Conservation (phyloP, 1,140 invertebrate genomes). For the Drosophila tani region DNA sequence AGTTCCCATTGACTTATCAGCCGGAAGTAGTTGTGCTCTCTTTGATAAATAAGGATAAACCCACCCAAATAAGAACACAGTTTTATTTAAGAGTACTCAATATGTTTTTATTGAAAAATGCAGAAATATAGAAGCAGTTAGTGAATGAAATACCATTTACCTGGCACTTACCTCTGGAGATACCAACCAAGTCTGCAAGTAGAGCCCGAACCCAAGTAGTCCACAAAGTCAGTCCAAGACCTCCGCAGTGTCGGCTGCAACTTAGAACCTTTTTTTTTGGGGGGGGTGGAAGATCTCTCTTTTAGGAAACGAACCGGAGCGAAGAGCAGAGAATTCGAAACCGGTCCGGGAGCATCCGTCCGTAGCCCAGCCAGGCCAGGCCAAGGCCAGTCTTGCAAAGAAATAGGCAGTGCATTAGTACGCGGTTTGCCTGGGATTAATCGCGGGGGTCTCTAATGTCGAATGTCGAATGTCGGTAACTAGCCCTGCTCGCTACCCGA, state of each 20-base stretch:
- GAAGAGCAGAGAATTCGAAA: constrained; percentile 31
- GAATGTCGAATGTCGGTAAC: constrained; percentile 16
- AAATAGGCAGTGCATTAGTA: constrained; percentile 79
- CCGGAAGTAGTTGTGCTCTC: no score
- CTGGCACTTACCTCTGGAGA: constrained; percentile 28
- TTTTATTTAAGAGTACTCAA: neutral
- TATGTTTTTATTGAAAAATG: constrained; percentile 23
- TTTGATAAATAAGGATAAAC: no score
- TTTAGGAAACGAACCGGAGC: constrained; percentile 28
- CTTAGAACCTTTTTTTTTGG: constrained; percentile 11
- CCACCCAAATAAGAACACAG: constrained; percentile 1
- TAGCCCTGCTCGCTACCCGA: constrained; percentile 40
- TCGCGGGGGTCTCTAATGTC: constrained; percentile 31
- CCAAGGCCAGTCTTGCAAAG: constrained; percentile 76
- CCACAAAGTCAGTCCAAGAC: constrained; percentile 16
- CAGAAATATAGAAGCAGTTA: constrained; percentile 1
- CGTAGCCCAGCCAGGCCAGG: constrained; percentile 61
- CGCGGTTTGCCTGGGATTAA: constrained; percentile 37
- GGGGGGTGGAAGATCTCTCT: neutral
- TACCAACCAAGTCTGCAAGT: constrained; percentile 6
- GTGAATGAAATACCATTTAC: constrained; percentile 13
- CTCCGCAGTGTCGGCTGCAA: constrained; percentile 17
- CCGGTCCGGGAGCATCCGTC: constrained; percentile 52
- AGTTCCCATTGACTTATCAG: no score
- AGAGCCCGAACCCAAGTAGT: constrained; percentile 13